Evolutionary conservation across 2,888 invertebrate genomes (phyloP).

Genomic region (Apocheima hispidaria): DNA sequence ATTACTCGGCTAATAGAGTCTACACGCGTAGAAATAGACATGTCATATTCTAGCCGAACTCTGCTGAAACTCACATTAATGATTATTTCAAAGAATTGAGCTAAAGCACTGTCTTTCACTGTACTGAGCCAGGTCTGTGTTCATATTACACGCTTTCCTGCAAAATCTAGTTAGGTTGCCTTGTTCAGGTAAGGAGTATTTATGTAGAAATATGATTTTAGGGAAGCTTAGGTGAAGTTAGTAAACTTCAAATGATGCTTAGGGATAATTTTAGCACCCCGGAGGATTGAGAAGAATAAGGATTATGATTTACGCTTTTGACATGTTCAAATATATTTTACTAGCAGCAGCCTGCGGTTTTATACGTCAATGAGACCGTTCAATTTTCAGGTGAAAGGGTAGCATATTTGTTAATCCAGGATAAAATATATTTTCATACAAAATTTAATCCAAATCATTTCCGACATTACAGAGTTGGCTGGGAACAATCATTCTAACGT

Average conservation of each 20-base stretch:
- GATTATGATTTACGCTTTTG: not conserved
- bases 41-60: too few relatives aligned
- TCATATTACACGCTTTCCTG: constrained; percentile 29
- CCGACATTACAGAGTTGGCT: too few relatives aligned
- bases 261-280: constrained; percentile 6
- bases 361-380: too few relatives aligned
- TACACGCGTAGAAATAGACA: too few relatives aligned
- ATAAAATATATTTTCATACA: too few relatives aligned
- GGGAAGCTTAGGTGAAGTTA: constrained; percentile 23
- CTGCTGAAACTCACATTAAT: too few relatives aligned
- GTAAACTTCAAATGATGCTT: constrained; percentile 25
- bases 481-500: too few relatives aligned
- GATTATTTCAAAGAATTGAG: too few relatives aligned
- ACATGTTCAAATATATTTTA: not conserved
- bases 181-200: constrained; percentile 34
- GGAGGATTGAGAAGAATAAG: not conserved
- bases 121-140: constrained; percentile 24
- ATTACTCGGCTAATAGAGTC: too few relatives aligned
- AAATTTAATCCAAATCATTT: too few relatives aligned
- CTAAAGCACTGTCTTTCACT: constrained; percentile 2
- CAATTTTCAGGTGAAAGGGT: too few relatives aligned
- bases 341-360: not conserved
- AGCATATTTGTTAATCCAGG: too few relatives aligned
- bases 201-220: constrained; percentile 26
- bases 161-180: constrained; percentile 31